A percentile compares a stretch with the other conserved stretches of the same genome.
Evolutionary conservation across 1,140 invertebrate genomes (phyloP).

Genomic region (Coenobita brevimanus): DNA sequence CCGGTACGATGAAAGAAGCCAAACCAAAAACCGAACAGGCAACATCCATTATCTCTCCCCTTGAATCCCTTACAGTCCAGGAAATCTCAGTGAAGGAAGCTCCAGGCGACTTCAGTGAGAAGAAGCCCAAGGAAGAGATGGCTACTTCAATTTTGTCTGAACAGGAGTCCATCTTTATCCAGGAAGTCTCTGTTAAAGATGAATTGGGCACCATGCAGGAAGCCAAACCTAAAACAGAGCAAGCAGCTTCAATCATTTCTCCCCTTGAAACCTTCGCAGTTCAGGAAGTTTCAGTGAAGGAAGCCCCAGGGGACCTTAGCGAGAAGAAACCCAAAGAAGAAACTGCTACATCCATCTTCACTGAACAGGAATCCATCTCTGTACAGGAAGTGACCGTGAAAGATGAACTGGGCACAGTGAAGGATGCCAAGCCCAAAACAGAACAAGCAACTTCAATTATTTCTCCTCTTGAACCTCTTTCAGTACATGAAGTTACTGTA

Average conservation of each 20-base stretch:
- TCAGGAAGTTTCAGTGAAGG: slow-evolving; percentile 34
- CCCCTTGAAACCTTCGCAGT: slow-evolving; percentile 29
- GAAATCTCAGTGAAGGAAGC: slow-evolving; percentile 43
- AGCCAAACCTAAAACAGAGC: slow-evolving; percentile 26
- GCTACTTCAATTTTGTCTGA: slow-evolving; percentile 33
- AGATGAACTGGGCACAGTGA: slow-evolving; percentile 14
- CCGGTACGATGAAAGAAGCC: slow-evolving; percentile 14
- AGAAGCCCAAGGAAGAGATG: slow-evolving; percentile 16
- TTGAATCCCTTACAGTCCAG: slow-evolving; percentile 39
- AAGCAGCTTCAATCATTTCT: slow-evolving; percentile 38
- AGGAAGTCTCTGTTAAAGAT: slow-evolving; percentile 46
- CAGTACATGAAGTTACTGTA: slow-evolving; percentile 76
- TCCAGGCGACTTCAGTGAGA: slow-evolving; percentile 12
- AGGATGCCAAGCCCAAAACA: slow-evolving; percentile 15
- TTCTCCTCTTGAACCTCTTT: slow-evolving; percentile 75
- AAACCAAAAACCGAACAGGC: slow-evolving; percentile 46
- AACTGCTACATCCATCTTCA: slow-evolving; percentile 35
- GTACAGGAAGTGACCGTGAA: slow-evolving; percentile 46
- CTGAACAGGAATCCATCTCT: slow-evolving; percentile 35
- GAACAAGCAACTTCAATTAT: slow-evolving; percentile 75
- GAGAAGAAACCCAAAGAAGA: slow-evolving; percentile 32
- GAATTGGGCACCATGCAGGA: not conserved
- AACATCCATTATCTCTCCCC: slow-evolving; percentile 48
- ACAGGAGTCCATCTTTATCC: slow-evolving; percentile 46
- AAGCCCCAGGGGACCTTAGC: not conserved